Base-by-base conservation (phyloP, 2,797 vertebrate genomes). In the Myripristis murdjan region DNA sequence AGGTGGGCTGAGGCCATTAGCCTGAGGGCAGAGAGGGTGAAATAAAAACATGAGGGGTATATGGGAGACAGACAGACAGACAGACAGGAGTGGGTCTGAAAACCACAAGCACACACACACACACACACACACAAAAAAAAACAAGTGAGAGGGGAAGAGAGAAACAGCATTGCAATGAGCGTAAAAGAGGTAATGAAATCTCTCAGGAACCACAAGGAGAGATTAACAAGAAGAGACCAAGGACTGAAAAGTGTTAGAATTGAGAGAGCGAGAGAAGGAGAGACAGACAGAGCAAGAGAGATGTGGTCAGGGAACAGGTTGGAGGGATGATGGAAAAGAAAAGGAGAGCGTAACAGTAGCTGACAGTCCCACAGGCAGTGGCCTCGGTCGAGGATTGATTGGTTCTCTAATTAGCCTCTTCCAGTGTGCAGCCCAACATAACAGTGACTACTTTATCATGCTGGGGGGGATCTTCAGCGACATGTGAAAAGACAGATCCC, bases 401-500 rank as follows among this genome's bases (percentile, higher is more conserved):
- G 84, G 85, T 87, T 87, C 86, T 87, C 77, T 92, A 92, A 94
- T 94, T 92, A 91, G 81, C 77, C 82, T 86, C 84, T 90, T 91
- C 77, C 83, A 86, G 71, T 61, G 76, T 79, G 82, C 66, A 74
- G 75, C 64, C 14, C 53, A 73, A 91, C 83, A 89, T 88, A 84
- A 84, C 70, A 74, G 76, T 70, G 81, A 87, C 83, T 79, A 74
- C 85, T 91, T 90, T 65, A 87, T 88, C 83, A 86, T 79, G 82
- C 85, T 85, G 89, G 58, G 85, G n/a, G 70, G 68, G 75, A 84
- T 90, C 80, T 83, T 57, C 73, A 77, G 49, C 69, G 74, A 87
- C 81, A 87, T 85, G 80, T 79, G 77, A 90, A 84, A 22, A 81
- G 77, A 87, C 83, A 79, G 41, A 24, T 79, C 77, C 76, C 66